These are phyloP conservation scores for Lota lota DNA, from an alignment of 2,113 vertebrate species.

Conservation along the genomic window DNA sequence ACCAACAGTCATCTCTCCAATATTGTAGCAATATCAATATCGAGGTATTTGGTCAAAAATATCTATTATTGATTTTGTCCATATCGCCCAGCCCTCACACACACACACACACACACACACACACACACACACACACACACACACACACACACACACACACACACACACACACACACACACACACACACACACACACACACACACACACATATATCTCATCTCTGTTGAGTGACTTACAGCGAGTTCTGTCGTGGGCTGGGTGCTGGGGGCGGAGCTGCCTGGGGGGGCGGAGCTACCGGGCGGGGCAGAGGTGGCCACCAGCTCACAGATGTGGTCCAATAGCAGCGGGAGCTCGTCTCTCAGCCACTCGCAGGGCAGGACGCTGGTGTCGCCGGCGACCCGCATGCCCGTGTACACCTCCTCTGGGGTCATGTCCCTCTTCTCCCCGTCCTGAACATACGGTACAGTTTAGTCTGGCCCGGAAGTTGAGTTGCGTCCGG, in stretches of 20 bases:
- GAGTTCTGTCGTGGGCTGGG: neutral
- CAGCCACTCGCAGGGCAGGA: conserved; percentile 78
- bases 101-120: too few relatives aligned
- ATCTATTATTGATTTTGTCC: too few relatives aligned
- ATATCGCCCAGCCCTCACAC: too few relatives aligned
- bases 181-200: too few relatives aligned
- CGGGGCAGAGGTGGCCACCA: conserved; percentile 56
- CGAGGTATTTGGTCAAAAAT: too few relatives aligned
- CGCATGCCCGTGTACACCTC: conserved; percentile 79
- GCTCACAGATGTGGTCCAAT: conserved; percentile 77
- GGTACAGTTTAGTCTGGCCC: neutral
- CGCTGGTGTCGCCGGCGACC: conserved; percentile 69
- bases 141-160: neutral
- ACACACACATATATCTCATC: neutral
- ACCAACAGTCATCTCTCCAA: too few relatives aligned
- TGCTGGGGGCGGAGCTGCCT: neutral
- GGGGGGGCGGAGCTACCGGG: neutral
- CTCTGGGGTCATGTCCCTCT: conserved; percentile 61
- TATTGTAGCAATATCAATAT: too few relatives aligned
- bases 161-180: too few relatives aligned
- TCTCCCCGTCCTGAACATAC: conserved; percentile 54
- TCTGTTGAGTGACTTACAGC: conserved; percentile 30
- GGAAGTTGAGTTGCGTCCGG: too few relatives aligned
- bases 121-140: neutral
- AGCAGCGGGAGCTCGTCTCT: conserved; percentile 78